These are phyloP conservation scores for Numenius phaeopus DNA, from an alignment of 2,797 vertebrate genomes.

Conservation along the genomic window DNA sequence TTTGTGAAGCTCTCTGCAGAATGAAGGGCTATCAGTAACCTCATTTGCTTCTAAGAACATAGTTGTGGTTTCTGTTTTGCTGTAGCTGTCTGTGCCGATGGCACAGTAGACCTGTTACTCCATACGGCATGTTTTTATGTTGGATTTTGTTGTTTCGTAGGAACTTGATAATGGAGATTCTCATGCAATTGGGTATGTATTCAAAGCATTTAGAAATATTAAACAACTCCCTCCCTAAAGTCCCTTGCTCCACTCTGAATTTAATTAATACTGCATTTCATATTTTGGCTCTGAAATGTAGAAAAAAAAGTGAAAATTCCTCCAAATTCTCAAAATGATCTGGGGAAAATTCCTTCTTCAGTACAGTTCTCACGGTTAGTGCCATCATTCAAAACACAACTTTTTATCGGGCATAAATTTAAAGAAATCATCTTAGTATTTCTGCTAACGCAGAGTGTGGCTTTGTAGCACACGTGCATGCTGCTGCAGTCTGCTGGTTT, in stretches of 20 bases:
- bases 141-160: conserved; percentile 76
- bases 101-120: background rate
- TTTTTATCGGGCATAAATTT: background rate
- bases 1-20: background rate
- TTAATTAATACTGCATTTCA: background rate
- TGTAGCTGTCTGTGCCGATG: background rate
- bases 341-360: background rate
- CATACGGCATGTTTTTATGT: background rate
- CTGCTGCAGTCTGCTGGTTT: background rate
- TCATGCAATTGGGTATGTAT: conserved; percentile 83
- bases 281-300: background rate
- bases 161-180: conserved; percentile 77
- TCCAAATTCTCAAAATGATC: background rate
- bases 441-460: background rate
- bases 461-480: background rate
- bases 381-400: background rate
- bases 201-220: background rate
- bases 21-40: background rate
- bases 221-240: background rate
- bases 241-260: background rate
- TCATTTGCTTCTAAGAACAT: background rate
- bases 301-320: background rate
- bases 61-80: background rate
- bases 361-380: background rate
- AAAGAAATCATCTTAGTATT: background rate